Evolutionary conservation across 1,140 invertebrate genomes (phyloP).

Genomic region (Trichonephila clavata): DNA sequence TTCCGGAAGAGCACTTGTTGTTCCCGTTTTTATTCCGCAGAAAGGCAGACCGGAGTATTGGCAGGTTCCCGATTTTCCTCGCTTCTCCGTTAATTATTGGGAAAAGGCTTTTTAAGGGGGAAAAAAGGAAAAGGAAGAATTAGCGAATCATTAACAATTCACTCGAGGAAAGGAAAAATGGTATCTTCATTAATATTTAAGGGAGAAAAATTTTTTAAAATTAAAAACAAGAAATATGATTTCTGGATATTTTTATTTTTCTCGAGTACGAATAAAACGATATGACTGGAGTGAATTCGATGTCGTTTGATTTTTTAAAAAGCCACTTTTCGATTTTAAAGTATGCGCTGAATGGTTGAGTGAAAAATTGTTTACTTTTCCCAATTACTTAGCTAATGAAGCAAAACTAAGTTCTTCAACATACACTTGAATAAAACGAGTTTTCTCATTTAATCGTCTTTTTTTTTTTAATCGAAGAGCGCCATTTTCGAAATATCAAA

Average conservation of each 20-base stretch:
- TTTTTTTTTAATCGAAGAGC: no score
- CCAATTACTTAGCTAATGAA: no score
- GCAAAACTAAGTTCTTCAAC: no score
- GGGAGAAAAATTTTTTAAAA: background rate
- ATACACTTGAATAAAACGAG: no score
- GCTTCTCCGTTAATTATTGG: background rate
- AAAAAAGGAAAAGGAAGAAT: background rate
- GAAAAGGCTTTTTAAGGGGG: background rate
- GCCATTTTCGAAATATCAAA: no score
- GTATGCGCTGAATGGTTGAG: no score
- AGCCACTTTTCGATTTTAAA: no score
- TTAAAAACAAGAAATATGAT: background rate
- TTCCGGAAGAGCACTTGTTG: background rate
- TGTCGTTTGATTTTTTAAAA: no score
- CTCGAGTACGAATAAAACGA: background rate
- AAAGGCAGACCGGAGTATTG: constrained; percentile 11
- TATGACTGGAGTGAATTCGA: background rate
- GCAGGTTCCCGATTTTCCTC: constrained; percentile 15
- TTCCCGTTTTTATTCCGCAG: background rate
- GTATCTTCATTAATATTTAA: constrained; percentile 27
- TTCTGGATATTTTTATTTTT: background rate
- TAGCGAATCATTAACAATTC: background rate
- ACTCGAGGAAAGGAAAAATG: background rate
- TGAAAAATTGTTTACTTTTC: no score
- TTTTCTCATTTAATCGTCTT: no score